A percentile compares a stretch with the other conserved stretches of the same genome.
Conservation (phyloP, 2,888 invertebrate species). For the Luperina testacea region DNA sequence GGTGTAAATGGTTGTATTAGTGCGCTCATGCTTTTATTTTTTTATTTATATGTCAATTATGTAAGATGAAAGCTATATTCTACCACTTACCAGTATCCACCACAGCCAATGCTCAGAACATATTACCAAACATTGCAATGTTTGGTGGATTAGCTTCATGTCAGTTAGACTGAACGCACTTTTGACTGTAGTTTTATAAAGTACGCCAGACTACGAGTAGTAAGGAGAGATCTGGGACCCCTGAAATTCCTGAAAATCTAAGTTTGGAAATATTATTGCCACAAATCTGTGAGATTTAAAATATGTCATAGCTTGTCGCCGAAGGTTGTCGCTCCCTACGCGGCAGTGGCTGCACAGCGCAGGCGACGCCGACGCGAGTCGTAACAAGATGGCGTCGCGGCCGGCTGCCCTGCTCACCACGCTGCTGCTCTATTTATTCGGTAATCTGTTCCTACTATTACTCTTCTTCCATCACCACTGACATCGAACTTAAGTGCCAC, state of each 20-base stretch:
- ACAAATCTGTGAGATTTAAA: neutral
- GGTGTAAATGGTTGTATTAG: neutral
- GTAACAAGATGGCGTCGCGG: slow-evolving; percentile 73
- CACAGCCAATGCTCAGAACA: neutral
- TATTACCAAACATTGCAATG: neutral
- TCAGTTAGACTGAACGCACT: neutral
- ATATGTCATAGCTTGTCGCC: neutral
- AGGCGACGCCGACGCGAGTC: slow-evolving; percentile 36
- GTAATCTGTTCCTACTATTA: slow-evolving; percentile 57
- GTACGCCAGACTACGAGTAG: neutral
- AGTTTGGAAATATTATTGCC: neutral
- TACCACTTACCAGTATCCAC: neutral
- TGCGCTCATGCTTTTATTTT: neutral
- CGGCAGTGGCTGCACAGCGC: slow-evolving; percentile 22
- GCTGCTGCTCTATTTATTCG: slow-evolving; percentile 66
- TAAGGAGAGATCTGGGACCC: neutral
- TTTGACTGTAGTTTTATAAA: neutral
- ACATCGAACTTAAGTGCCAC: neutral
- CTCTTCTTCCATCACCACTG: slow-evolving; percentile 3
- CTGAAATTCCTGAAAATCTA: neutral
- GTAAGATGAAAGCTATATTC: neutral
- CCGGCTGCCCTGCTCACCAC: slow-evolving; percentile 59
- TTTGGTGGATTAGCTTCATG: neutral
- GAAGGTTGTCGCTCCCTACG: slow-evolving; percentile 58
- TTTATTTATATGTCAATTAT: neutral